A percentile compares a stretch with the other conserved stretches of the same genome.
These are phyloP conservation scores for Nestor notabilis DNA, from an alignment of 2,113 vertebrate genomes.

Conservation along the genomic window DNA sequence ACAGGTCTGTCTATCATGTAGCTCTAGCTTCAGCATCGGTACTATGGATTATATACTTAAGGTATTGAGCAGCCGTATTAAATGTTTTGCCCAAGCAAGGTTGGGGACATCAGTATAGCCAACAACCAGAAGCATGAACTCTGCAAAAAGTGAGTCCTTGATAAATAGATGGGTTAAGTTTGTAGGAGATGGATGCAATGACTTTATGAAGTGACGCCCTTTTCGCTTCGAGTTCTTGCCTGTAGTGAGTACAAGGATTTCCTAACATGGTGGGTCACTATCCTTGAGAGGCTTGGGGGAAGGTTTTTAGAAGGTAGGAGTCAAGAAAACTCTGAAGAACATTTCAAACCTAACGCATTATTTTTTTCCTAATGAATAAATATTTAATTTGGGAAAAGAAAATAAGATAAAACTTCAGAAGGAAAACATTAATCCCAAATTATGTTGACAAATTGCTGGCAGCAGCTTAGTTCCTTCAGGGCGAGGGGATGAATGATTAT, in stretches of 20 bases:
- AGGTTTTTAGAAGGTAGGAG: background rate
- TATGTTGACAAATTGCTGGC: conserved; percentile 58
- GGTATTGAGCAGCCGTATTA: background rate
- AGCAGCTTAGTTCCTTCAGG: conserved; percentile 8
- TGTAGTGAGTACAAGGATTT: background rate
- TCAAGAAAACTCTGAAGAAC: background rate
- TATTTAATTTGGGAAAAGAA: conserved; percentile 58
- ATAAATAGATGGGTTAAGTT: background rate
- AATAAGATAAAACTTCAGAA: conserved; percentile 52
- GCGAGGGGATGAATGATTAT: conserved; percentile 10
- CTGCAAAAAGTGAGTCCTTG: background rate
- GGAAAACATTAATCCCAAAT: conserved; percentile 31
- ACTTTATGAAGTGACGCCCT: background rate
- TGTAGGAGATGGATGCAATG: background rate
- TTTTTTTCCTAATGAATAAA: background rate
- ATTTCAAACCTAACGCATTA: background rate
- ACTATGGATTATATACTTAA: background rate
- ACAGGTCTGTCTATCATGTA: background rate
- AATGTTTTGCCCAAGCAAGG: background rate
- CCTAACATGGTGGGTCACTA: background rate
- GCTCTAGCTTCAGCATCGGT: background rate
- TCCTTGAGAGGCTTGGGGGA: background rate
- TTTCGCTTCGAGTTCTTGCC: background rate
- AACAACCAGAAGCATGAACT: background rate
- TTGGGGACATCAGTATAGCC: background rate